Evolutionary conservation across 2,797 vertebrate species (phyloP).

Genomic region (Borostomias antarcticus): DNA sequence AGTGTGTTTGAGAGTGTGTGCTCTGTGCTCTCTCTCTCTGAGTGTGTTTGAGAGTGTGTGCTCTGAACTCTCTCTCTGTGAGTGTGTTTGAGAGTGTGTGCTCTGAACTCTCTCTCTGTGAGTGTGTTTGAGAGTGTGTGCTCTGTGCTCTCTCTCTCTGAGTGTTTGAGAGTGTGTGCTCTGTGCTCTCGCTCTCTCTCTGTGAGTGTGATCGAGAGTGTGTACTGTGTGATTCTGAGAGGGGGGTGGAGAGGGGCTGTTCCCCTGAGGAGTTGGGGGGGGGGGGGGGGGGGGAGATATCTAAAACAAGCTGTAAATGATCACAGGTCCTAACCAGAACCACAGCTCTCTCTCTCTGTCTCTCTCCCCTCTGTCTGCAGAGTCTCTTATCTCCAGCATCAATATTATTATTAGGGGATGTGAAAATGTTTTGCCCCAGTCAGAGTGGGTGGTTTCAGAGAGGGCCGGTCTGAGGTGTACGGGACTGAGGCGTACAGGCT

Average conservation of each 20-base stretch:
- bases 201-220: not conserved
- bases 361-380: not conserved
- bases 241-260: too few relatives aligned
- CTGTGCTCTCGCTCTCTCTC: too few relatives aligned
- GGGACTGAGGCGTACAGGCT: too few relatives aligned
- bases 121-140: too few relatives aligned
- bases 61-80: not conserved
- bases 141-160: too few relatives aligned
- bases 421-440: conserved; percentile 20
- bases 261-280: conserved; percentile 1
- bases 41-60: not conserved
- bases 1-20: too few relatives aligned
- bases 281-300: conserved; percentile 5
- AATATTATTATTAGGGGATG: conserved; percentile 1
- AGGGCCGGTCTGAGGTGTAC: conserved; percentile 7
- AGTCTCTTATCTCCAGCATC: not conserved
- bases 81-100: too few relatives aligned
- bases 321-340: not conserved
- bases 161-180: not conserved
- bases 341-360: too few relatives aligned
- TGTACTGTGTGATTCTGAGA: not conserved
- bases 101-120: too few relatives aligned
- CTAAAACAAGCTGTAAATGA: conserved; percentile 15
- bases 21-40: too few relatives aligned
- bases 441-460: not conserved